Evolutionary conservation across 2,113 vertebrate genomes (phyloP), one percentile per base, ranked within the genome.

Genomic region (Labrus mixtus): DNA sequence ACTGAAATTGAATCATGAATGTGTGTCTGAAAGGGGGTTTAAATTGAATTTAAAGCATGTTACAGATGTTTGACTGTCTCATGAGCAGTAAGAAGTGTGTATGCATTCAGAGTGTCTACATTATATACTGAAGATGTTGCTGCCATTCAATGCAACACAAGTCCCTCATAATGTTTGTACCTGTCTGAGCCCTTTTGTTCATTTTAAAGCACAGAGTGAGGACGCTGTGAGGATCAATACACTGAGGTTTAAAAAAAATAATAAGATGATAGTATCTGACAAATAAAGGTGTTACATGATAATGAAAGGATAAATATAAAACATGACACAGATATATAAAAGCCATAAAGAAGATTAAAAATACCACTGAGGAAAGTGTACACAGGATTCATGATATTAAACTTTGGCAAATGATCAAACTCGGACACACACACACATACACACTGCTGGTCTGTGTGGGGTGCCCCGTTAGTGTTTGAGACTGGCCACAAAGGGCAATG

Each of bases 221-320:
- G 67, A 53, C 61, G 56, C 58, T 45, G 58, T n/a, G 43, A 78
- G 12, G 36, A 23, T 58, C 43, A 29, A 33, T 45, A 39, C 71
- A 11, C 29, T 25, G 39, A 60, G 46, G 15, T 48, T 15, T 17
- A 17, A 16, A 13, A 12, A 43, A 10, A 43, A 12, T 1, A 11
- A 43, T 16, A 15, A 45, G 1, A 17, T 2, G 17, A 17, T 9
- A 41, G 3, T 1, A 9, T 75, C 17, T 11, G 20, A 65, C 29
- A 79, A 75, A 81, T 51, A 43, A 76, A 53, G 8, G n/a, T 54
- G 45, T 68, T 53, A 76, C 62, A 79, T 78, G 81, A 86, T 85
- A 81, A 78, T 20, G 10, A 76, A 63, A 68, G 73, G 88, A 87
- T 85, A 87, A 90, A 91, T 89, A 90, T 68, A 82, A 81, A 87